Conservation (phyloP, 1,140 invertebrate species). For the Meloidogyne chitwoodi region DNA sequence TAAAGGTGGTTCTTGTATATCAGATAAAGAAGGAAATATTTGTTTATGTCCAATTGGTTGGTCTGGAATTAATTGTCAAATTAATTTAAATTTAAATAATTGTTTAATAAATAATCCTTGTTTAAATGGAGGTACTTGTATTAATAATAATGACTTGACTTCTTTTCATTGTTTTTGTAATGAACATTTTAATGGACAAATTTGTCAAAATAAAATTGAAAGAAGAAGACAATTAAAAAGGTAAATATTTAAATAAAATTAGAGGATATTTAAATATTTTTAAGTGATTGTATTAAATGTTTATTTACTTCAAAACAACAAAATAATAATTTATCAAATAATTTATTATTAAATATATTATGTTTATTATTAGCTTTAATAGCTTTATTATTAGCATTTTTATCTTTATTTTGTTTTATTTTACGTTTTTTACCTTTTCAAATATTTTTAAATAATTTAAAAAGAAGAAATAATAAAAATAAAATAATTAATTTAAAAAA, state of each 20-base stretch:
- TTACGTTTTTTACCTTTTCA: not conserved
- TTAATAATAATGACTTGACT: slow-evolving; percentile 8
- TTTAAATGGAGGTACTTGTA: slow-evolving; percentile 23
- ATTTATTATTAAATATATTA: not conserved
- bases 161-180: slow-evolving; percentile 27
- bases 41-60: slow-evolving; percentile 20
- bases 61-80: slow-evolving; percentile 13
- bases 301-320: not conserved
- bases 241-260: too few species aligned
- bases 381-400: not conserved
- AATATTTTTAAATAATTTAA: not conserved
- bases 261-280: not conserved
- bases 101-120: slow-evolving; percentile 12
- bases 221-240: slow-evolving; percentile 9
- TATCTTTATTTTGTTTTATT: not conserved
- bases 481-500: not conserved
- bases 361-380: not conserved
- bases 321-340: not conserved
- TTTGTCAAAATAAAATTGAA: slow-evolving; percentile 20
- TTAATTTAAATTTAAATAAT: slow-evolving; percentile 15
- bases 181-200: not conserved
- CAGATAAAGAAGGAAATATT: slow-evolving; percentile 15
- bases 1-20: slow-evolving; percentile 27
- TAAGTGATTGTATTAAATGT: not conserved
- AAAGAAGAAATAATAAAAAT: not conserved